Conservation (phyloP, 2,797 vertebrate genomes). For the Pogonophryne albipinna region DNA sequence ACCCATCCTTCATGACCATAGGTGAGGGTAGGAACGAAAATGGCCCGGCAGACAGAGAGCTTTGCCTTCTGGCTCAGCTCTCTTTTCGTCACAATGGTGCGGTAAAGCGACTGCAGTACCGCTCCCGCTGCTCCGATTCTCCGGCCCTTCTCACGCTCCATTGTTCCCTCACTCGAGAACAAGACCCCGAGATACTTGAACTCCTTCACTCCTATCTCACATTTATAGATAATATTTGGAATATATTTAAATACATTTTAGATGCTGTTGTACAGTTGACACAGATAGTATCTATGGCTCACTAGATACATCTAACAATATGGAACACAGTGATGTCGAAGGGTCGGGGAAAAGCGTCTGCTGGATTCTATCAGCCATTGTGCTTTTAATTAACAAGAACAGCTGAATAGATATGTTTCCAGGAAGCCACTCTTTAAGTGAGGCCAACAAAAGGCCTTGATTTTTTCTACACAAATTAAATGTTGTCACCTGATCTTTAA, state of each 20-base stretch:
- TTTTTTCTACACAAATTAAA: slow-evolving; percentile 6
- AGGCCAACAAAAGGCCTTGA: not conserved
- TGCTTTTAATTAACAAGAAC: slow-evolving; percentile 11
- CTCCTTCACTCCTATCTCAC: not conserved
- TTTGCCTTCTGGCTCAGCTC: too few species aligned
- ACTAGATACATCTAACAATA: not conserved
- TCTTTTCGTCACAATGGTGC: too few species aligned
- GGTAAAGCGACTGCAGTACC: too few species aligned
- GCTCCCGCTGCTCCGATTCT: too few species aligned
- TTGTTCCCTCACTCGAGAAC: too few species aligned
- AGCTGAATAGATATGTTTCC: slow-evolving; percentile 20
- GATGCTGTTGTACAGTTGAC: not conserved
- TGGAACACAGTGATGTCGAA: slow-evolving; percentile 26
- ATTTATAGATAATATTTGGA: not conserved
- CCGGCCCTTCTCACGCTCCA: too few species aligned
- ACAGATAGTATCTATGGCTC: not conserved
- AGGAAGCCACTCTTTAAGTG: not conserved
- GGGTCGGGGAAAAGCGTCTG: slow-evolving; percentile 12
- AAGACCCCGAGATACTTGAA: too few species aligned
- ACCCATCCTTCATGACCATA: too few species aligned
- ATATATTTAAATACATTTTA: too few species aligned
- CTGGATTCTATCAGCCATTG: slow-evolving; percentile 8
- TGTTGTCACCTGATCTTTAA: slow-evolving; percentile 13
- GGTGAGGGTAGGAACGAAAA: too few species aligned
- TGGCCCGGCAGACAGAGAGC: too few species aligned